Conservation (phyloP, 2,797 vertebrate species). For the Peromyscus aztecus region DNA sequence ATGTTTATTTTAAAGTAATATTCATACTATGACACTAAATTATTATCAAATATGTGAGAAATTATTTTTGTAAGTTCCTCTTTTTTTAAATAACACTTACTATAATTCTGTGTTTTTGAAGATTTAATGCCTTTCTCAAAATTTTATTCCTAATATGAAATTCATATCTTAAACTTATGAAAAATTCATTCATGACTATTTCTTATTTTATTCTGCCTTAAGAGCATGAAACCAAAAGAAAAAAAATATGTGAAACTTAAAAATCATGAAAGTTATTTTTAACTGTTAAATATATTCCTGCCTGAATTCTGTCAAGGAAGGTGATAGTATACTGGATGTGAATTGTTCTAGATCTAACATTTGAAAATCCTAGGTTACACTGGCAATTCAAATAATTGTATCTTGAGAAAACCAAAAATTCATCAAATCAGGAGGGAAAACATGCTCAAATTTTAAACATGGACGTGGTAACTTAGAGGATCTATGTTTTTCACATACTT, state of each 20-base stretch:
- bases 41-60: conserved; percentile 6
- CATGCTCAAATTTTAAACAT: neutral
- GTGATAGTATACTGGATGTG: neutral
- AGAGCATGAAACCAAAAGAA: neutral
- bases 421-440: neutral
- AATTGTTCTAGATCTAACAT: neutral
- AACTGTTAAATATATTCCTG: neutral
- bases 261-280: neutral
- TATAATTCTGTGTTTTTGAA: neutral
- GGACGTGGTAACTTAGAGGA: neutral
- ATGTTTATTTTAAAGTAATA: neutral
- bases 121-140: neutral
- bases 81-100: neutral
- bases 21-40: neutral
- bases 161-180: conserved; percentile 17
- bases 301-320: neutral
- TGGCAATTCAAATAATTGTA: neutral
- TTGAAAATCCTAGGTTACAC: neutral
- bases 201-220: neutral
- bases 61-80: neutral
- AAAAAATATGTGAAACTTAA: neutral
- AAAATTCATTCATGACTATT: conserved; percentile 2
- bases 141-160: neutral
- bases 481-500: neutral
- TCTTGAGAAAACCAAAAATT: neutral